Conservation (phyloP, 2,797 vertebrate species). For the Melanotaenia nigrans region DNA sequence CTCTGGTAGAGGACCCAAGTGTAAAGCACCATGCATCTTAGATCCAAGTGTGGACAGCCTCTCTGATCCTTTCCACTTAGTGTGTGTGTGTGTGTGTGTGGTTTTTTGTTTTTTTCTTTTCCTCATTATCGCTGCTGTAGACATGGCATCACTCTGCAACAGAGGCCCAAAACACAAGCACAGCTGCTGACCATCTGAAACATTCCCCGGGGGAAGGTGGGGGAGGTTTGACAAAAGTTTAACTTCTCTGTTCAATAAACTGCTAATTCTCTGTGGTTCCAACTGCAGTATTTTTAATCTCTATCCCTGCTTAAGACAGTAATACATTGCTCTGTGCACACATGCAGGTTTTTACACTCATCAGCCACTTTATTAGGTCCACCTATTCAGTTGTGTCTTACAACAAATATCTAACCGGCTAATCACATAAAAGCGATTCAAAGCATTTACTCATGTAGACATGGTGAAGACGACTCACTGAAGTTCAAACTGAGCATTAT, state of each 20-base stretch:
- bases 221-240: not conserved
- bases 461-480: too few species aligned
- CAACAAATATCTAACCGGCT: too few species aligned
- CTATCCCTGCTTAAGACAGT: not conserved
- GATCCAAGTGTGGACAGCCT: not conserved
- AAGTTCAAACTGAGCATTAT: too few species aligned
- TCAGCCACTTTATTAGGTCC: too few species aligned
- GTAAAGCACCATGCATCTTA: not conserved
- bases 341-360: too few species aligned
- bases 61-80: not conserved
- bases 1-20: not conserved
- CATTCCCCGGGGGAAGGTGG: not conserved
- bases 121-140: not conserved
- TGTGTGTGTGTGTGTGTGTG: not conserved
- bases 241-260: not conserved
- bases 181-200: not conserved
- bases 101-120: not conserved
- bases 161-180: not conserved
- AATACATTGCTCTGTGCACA: too few species aligned
- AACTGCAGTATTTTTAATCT: not conserved
- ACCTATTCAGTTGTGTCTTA: too few species aligned
- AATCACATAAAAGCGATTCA: too few species aligned
- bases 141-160: not conserved
- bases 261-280: not conserved
- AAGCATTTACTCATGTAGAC: too few species aligned